These are phyloP conservation scores for Chironomus striatipennis DNA, from an alignment of 1,140 invertebrate species.

Conservation along the genomic window DNA sequence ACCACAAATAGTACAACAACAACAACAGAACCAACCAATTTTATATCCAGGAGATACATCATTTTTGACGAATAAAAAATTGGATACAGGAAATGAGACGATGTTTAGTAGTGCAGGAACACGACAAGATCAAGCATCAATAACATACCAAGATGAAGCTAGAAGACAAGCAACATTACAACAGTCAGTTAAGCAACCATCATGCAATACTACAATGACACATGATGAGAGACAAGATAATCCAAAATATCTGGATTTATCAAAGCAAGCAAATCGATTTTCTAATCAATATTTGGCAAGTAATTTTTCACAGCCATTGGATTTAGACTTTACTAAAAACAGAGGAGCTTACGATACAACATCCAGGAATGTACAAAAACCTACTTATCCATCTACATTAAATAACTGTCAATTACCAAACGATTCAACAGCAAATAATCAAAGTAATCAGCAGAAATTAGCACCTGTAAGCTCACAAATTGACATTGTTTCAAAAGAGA, in stretches of 20 bases:
- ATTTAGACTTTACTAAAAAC: background rate
- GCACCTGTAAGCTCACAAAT: slow-evolving; percentile 27
- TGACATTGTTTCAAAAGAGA: background rate
- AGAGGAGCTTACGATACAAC: background rate
- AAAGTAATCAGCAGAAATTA: background rate
- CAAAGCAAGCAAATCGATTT: slow-evolving; percentile 28
- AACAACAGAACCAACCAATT: too few species aligned
- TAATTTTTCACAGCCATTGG: background rate
- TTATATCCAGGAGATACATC: too few species aligned
- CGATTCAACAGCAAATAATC: background rate
- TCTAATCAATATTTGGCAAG: slow-evolving; percentile 7
- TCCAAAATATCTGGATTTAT: background rate
- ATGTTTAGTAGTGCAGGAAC: too few species aligned
- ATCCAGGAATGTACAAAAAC: background rate
- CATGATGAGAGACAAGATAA: background rate
- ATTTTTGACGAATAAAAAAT: too few species aligned
- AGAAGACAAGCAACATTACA: too few species aligned
- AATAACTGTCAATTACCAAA: background rate
- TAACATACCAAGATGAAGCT: too few species aligned
- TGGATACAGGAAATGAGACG: too few species aligned
- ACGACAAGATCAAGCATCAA: too few species aligned
- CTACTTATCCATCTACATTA: background rate
- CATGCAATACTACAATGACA: too few species aligned
- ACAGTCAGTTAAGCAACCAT: too few species aligned
- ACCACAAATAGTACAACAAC: too few species aligned